Evolutionary conservation across 2,113 vertebrate species (phyloP).

Genomic region (Eira barbara): DNA sequence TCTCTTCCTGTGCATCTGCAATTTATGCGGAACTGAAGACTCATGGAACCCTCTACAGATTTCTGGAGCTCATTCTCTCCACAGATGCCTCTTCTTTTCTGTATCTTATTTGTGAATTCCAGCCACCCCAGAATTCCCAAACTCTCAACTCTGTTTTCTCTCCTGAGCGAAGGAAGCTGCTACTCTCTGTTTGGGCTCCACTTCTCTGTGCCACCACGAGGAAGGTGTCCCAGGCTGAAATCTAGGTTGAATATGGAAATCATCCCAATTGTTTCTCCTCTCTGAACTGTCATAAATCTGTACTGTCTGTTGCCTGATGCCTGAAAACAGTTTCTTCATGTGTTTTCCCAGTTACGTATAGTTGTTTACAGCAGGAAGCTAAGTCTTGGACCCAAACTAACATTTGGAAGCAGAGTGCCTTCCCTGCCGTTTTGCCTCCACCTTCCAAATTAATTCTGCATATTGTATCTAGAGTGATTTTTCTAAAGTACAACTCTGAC

Average conservation of each 20-base stretch:
- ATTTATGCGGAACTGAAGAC: not conserved
- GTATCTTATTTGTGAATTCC: not conserved
- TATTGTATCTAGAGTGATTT: not conserved
- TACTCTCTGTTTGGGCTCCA: not conserved
- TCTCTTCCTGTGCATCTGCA: not conserved
- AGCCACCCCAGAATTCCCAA: not conserved
- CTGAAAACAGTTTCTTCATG: not conserved
- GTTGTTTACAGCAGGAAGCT: not conserved
- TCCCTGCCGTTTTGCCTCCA: not conserved
- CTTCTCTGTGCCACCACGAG: not conserved
- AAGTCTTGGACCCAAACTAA: not conserved
- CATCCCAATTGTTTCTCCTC: not conserved
- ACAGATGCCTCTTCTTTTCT: not conserved
- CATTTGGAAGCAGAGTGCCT: not conserved
- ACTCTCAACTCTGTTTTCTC: not conserved
- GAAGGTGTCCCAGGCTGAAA: not conserved
- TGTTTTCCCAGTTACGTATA: not conserved
- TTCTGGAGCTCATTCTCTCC: not conserved
- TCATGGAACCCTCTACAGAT: not conserved
- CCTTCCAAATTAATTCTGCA: not conserved
- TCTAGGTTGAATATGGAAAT: not conserved
- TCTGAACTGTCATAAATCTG: not conserved
- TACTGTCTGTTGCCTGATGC: not conserved
- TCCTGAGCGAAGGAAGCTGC: not conserved
- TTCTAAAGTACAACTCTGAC: not conserved